Base-by-base conservation (phyloP, 1,140 invertebrate species). In the Druon quercuslanigerum region DNA sequence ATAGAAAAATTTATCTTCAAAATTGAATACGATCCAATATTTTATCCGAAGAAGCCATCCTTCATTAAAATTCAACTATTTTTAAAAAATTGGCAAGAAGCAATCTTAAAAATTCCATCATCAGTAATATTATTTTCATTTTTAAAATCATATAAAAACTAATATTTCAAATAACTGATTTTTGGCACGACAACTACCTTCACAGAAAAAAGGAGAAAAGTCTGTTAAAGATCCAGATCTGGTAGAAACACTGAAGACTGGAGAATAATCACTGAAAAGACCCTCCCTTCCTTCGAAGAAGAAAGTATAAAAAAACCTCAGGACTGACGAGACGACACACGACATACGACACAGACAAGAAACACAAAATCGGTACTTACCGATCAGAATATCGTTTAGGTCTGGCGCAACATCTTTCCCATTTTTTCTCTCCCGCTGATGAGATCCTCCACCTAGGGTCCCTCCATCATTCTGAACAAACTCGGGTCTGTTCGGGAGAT, bases 401-500 rank as follows among this genome's bases (percentile, higher is more conserved):
- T 96, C 95, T 0, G 93, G 91, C 46, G 93, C 88, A 77, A 92
- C 90, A 60, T 94, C 93, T 25, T 94, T 92, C 73, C 92, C 93
- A 54, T 92, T 92, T 84, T 95, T 94, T 13, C 94, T 92, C 3
- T 94, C 94, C 16, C 94, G 87, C 54, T 91, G 89, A 82, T 91
- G 89, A 17, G 90, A 90, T 7, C 93, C 93, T 84, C 94, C 93
- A 54, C 85, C 87, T 20, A 88, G 82, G 9, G 94, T 94, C 51
- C 92, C 92, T 52, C 93, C 93, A 88, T 97, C 96, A 84, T 97
- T 97, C 86, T 97, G 96, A 1, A 96, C 95, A 56, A 96, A 95
- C 85, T 97, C 96, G 3, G 96, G 96, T 78, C 96, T 92, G 88
- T 95, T 95, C 0, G 94, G 93, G 60, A 94, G 89, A 73, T 96